A percentile compares a stretch with the other conserved stretches of the same genome.
These are phyloP conservation scores for Nansenia antarctica DNA, from an alignment of 2,113 vertebrate genomes.

Conservation along the genomic window DNA sequence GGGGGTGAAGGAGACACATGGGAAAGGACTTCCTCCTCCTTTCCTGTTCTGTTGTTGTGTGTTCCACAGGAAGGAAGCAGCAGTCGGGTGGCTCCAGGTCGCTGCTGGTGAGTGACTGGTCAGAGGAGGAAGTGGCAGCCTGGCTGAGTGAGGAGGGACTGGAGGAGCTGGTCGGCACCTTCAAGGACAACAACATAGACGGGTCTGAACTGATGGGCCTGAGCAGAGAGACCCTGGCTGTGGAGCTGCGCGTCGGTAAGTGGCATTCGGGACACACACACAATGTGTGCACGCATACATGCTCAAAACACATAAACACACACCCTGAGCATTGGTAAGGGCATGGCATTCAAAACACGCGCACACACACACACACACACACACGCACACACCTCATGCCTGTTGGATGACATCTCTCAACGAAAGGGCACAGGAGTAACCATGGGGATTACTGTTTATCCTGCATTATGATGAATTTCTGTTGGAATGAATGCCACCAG, in stretches of 20 bases:
- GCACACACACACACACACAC: no score
- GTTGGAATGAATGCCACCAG: constrained; percentile 32
- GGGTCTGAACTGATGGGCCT: constrained; percentile 81
- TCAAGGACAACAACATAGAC: constrained; percentile 85
- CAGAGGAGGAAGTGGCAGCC: constrained; percentile 83
- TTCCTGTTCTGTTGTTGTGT: constrained; percentile 53
- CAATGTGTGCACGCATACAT: not conserved
- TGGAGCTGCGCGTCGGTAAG: constrained; percentile 84
- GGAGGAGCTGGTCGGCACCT: constrained; percentile 73
- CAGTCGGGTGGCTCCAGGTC: constrained; percentile 49
- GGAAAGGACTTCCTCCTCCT: constrained; percentile 44
- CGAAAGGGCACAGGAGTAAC: not conserved
- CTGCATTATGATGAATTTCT: constrained; percentile 21
- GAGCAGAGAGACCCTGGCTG: constrained; percentile 78
- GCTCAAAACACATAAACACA: no score
- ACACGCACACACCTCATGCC: constrained; percentile 1
- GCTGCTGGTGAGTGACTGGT: constrained; percentile 81
- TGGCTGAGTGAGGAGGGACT: constrained; percentile 81
- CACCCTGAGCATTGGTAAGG: constrained; percentile 1
- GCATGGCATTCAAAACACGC: not conserved
- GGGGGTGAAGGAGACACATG: constrained; percentile 10
- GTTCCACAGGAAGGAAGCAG: constrained; percentile 63
- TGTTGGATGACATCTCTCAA: not conserved
- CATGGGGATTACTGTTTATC: constrained; percentile 17
- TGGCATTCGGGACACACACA: constrained; percentile 77